These are phyloP conservation scores for Calliphora vicina DNA, from an alignment of 1,140 invertebrate genomes.

Conservation along the genomic window DNA sequence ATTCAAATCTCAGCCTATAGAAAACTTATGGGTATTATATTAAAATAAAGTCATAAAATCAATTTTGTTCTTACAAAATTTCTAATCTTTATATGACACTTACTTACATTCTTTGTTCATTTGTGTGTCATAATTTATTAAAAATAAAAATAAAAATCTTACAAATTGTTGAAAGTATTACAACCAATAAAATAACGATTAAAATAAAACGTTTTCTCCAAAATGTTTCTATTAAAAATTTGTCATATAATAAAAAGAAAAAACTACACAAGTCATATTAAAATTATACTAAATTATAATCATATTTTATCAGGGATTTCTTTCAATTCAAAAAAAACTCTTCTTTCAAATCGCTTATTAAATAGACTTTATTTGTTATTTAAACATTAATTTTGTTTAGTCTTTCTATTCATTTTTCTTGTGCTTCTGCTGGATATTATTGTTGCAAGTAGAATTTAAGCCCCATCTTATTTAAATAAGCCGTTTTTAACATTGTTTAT, in stretches of 20 bases:
- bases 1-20: too few species aligned
- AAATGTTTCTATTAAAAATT: background rate
- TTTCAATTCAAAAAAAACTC: background rate
- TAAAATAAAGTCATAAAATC: too few species aligned
- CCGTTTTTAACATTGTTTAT: slow-evolving; percentile 33
- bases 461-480: slow-evolving; percentile 26
- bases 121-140: too few species aligned
- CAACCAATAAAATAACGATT: background rate
- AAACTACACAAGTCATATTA: background rate
- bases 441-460: background rate
- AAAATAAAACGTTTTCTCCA: background rate
- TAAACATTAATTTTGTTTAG: background rate
- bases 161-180: background rate
- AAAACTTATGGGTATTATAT: too few species aligned
- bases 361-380: background rate
- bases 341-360: background rate
- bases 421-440: too few species aligned
- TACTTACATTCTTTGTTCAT: too few species aligned
- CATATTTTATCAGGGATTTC: slow-evolving; percentile 1
- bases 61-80: too few species aligned
- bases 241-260: background rate
- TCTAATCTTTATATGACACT: too few species aligned
- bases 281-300: background rate
- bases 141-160: too few species aligned
- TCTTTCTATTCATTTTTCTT: background rate